These are phyloP conservation scores for Archaeoteleia sp. DNA, from an alignment of 2,888 invertebrate genomes.

Conservation along the genomic window DNA sequence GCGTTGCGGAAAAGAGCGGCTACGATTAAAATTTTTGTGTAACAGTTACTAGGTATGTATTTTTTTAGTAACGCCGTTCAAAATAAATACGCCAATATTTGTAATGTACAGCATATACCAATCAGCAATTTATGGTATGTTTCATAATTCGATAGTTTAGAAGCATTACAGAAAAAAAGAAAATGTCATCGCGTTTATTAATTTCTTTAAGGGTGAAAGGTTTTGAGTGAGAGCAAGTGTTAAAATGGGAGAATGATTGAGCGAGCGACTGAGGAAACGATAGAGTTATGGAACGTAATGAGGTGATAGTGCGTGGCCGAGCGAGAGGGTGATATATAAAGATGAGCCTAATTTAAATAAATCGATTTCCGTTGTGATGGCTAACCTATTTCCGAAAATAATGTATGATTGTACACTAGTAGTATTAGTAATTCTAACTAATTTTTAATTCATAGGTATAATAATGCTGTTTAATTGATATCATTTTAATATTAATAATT, in stretches of 20 bases:
- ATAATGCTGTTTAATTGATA: constrained; percentile 69
- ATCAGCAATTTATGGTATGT: constrained; percentile 58
- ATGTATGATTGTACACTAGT: constrained; percentile 74
- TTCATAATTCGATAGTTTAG: constrained; percentile 54
- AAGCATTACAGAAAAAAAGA: constrained; percentile 34
- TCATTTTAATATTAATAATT: constrained; percentile 73
- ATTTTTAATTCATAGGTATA: constrained; percentile 71
- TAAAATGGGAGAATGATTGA: no score
- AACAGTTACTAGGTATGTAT: constrained; percentile 66
- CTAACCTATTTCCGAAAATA: constrained; percentile 61
- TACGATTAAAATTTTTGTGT: constrained; percentile 63
- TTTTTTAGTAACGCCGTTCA: constrained; percentile 63
- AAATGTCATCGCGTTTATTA: no score
- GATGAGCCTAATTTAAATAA: constrained; percentile 66
- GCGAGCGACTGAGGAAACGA: no score
- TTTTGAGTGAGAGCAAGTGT: no score
- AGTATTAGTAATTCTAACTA: constrained; percentile 74
- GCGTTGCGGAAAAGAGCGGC: constrained; percentile 25
- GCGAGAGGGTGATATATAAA: constrained; percentile 27
- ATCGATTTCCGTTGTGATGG: constrained; percentile 63
- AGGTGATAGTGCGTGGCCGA: no score
- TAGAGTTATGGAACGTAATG: no score
- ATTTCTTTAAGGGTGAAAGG: no score
- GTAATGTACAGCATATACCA: constrained; percentile 68
- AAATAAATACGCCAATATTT: constrained; percentile 63